Percentiles rank a stretch among this genome's conserved stretches.
These are phyloP conservation scores for Microctenopoma lineatum DNA, from an alignment of 2,797 vertebrate species.

Conservation along the genomic window DNA sequence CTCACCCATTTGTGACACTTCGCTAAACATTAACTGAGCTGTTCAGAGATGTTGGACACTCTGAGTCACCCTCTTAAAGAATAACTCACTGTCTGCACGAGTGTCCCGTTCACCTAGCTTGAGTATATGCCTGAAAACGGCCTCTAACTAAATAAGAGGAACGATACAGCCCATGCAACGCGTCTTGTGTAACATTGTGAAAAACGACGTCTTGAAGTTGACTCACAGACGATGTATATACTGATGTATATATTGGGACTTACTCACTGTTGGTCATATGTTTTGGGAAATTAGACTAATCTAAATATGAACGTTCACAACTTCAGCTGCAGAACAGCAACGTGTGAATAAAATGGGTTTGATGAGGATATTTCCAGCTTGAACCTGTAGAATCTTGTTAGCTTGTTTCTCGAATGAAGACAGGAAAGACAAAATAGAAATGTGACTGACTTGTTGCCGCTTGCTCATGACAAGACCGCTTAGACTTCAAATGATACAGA, in stretches of 20 bases:
- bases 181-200: background rate
- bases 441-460: background rate
- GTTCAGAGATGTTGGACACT: background rate
- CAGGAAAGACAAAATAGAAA: background rate
- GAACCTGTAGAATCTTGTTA: constrained; percentile 29
- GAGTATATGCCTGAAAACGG: background rate
- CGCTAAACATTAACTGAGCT: constrained; percentile 39
- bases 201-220: background rate
- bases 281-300: background rate
- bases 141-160: background rate
- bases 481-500: background rate
- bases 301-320: background rate
- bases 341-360: background rate
- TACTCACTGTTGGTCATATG: background rate
- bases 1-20: background rate
- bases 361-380: constrained; percentile 1
- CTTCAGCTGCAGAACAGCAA: background rate
- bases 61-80: constrained; percentile 45
- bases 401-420: background rate
- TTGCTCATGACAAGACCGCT: background rate
- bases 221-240: too few species aligned
- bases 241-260: background rate
- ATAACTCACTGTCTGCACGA: constrained; percentile 40
- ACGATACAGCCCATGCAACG: background rate
- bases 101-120: constrained; percentile 5